These are phyloP conservation scores for Eupithecia subumbrata DNA, from an alignment of 2,888 invertebrate species.

Conservation along the genomic window DNA sequence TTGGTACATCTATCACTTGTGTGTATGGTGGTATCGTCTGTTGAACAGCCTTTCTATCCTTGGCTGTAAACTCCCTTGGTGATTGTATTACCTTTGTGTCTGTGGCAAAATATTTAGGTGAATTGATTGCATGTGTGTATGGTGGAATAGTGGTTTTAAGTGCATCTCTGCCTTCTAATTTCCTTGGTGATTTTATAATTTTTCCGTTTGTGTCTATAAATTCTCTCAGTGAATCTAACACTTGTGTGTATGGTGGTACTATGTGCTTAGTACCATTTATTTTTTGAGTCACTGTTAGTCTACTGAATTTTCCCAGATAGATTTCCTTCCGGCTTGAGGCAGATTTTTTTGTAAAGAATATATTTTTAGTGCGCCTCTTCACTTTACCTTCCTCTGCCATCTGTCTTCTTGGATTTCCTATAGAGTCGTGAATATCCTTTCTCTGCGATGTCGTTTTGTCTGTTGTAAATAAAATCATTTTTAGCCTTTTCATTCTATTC, in stretches of 20 bases:
- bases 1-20: not conserved
- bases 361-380: not conserved
- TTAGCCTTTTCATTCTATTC: not conserved
- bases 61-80: not conserved
- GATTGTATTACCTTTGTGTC: not conserved
- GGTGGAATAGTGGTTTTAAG: not conserved
- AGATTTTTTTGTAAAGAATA: not conserved
- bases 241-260: not conserved
- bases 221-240: not conserved
- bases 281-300: not conserved
- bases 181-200: not conserved
- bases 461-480: not conserved
- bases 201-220: not conserved
- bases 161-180: not conserved
- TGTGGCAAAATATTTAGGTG: not conserved
- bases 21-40: not conserved
- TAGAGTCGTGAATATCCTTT: not conserved
- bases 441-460: not conserved
- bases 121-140: conserved; percentile 4
- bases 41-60: not conserved
- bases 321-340: not conserved
- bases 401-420: not conserved
- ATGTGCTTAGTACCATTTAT: not conserved
- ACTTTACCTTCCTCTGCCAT: not conserved
- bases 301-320: not conserved